phyloP scores from a whole-genome alignment of 2,113 vertebrate species.

The Nyctibius bracteatus region DNA sequence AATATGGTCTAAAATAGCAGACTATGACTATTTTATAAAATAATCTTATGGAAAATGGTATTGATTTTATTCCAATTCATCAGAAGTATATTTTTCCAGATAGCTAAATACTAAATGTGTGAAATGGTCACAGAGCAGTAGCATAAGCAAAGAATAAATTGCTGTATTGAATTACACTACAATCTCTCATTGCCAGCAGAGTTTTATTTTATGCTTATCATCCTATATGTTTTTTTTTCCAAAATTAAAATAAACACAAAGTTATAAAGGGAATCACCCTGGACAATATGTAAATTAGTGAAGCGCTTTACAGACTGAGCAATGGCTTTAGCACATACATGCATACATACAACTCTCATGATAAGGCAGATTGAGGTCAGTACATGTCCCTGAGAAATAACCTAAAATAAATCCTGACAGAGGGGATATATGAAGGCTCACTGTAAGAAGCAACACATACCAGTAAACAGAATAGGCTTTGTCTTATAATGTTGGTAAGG shows the following conservation, averaged over 20 bases:
- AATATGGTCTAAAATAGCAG: background rate
- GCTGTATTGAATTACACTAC: background rate
- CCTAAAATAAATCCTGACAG: conserved; percentile 25
- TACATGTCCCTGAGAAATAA: conserved; percentile 36
- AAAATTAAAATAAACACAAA: background rate
- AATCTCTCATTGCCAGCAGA: background rate
- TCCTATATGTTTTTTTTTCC: background rate
- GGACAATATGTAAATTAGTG: background rate
- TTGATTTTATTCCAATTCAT: background rate
- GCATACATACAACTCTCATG: background rate
- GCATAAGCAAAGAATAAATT: background rate
- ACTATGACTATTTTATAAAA: background rate
- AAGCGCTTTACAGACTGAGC: background rate
- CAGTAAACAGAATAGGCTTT: background rate
- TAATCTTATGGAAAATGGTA: background rate
- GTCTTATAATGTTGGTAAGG: background rate
- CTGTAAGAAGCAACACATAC: background rate
- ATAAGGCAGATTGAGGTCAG: conserved; percentile 38
- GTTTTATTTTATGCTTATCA: background rate
- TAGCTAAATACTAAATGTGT: background rate
- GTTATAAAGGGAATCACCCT: background rate
- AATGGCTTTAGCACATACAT: background rate
- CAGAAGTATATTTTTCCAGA: background rate
- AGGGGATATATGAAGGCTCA: background rate
- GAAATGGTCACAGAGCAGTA: background rate